Evolutionary conservation across 2,888 invertebrate genomes (phyloP), one percentile per base, ranked within the genome.

Genomic region (Acrocera orbiculus): DNA sequence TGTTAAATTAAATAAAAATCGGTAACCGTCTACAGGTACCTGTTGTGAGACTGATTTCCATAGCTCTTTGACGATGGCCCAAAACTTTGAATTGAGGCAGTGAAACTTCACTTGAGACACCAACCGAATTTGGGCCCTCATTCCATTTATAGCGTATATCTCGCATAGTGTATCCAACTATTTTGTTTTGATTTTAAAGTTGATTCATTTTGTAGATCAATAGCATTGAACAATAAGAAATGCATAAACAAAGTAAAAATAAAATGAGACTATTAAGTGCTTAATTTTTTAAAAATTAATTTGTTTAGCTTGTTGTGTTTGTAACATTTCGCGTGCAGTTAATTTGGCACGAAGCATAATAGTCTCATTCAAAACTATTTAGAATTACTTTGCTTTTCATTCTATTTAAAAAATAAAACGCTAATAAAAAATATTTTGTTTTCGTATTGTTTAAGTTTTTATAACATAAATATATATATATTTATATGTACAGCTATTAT

Each of bases 131-230:
- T 61, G 82, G 80, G 55, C 86, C 86, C 67, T 87, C 85, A 72
- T 86, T 85, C 90, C 90, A 90, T 66, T 83, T 85, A 78, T 90
- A 90, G 61, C 86, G 78, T 73, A 89, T 89, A 76, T 90, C 89
- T 70, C 83, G 75, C 86, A 87, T 89, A 67, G 89, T 89, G 78
- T 90, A 90, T 73, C 89, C 90, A 80, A 89, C 90, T 90, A 23
- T 4, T 26, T 26, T 34, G 34, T 22, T 23, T 34, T 34, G 29
- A 34, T 25, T 30, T 22, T 4, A 76, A 26, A 34, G 26, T 20
- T 22, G 3, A 7, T 22, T 31, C n/a, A n/a, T n/a, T n/a, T n/a
- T n/a, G n/a, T n/a, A n/a, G n/a, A n/a, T n/a, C n/a, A n/a, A n/a
- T n/a, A n/a, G n/a, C n/a, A n/a, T n/a, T n/a, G n/a, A n/a, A n/a